These are phyloP conservation scores for Pachycephala philippinensis DNA, from an alignment of 2,113 vertebrate species.

Conservation along the genomic window DNA sequence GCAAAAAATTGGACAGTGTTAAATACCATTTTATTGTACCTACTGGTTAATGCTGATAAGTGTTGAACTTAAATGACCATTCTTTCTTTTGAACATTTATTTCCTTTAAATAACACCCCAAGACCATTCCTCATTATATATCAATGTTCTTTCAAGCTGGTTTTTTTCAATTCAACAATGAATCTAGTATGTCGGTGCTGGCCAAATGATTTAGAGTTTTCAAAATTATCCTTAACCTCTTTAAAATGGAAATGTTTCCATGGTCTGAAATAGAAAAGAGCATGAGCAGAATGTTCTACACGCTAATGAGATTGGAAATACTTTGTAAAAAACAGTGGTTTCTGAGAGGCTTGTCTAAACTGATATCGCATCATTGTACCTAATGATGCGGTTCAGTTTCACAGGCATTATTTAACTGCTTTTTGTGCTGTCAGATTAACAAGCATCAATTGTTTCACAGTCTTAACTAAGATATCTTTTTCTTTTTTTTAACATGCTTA, in stretches of 20 bases:
- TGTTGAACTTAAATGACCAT: neutral
- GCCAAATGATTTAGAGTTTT: neutral
- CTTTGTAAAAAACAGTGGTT: fast-evolving
- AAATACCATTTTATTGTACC: neutral
- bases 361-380: neutral
- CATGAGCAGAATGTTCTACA: neutral
- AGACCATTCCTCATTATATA: neutral
- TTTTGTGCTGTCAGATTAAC: neutral
- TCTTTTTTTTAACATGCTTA: too few species aligned
- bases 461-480: neutral
- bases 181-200: neutral
- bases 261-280: neutral
- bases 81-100: neutral
- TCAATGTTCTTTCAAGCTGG: neutral
- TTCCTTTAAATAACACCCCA: neutral
- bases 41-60: neutral
- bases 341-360: neutral
- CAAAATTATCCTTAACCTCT: neutral
- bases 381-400: neutral
- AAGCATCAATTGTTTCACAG: neutral
- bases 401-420: neutral
- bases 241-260: neutral
- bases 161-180: neutral
- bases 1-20: neutral
- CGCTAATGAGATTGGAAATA: neutral